A percentile compares a stretch with the other conserved stretches of the same genome.
Conservation (phyloP, 30 jellyfish, hydroid and myxozoan species). For the Hydractinia echinata region DNA sequence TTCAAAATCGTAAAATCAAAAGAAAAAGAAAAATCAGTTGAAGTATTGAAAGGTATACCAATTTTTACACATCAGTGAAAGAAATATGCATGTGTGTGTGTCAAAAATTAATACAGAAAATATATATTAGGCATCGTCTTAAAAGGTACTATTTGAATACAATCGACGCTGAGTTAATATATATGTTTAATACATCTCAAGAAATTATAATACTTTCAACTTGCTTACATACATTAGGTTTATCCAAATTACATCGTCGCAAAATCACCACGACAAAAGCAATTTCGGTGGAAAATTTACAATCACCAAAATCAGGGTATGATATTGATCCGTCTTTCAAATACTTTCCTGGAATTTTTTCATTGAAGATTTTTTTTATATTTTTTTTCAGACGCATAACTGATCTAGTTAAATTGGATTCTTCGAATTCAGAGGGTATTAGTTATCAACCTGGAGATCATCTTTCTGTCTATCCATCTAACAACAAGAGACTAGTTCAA, state of each 20-base stretch:
- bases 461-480: slow-evolving; percentile 73
- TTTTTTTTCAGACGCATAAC: slow-evolving; percentile 73
- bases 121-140: too few species aligned
- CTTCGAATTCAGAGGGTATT: slow-evolving; percentile 27
- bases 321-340: neutral
- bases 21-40: too few species aligned
- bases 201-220: too few species aligned
- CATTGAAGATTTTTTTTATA: neutral
- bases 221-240: slow-evolving; percentile 22
- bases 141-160: too few species aligned
- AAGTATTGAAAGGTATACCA: too few species aligned
- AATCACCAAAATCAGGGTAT: slow-evolving; percentile 70
- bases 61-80: too few species aligned
- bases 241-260: slow-evolving; percentile 46
- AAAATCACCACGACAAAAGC: slow-evolving; percentile 30
- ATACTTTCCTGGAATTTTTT: neutral
- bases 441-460: slow-evolving; percentile 86
- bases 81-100: too few species aligned
- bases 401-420: slow-evolving; percentile 58
- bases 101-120: too few species aligned
- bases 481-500: slow-evolving; percentile 46
- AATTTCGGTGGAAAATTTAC: slow-evolving; percentile 60
- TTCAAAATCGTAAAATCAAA: too few species aligned
- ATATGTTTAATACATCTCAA: too few species aligned
- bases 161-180: too few species aligned